Percentiles rank a stretch among this genome's conserved stretches.
These are phyloP conservation scores for Drosophila monieri DNA, from an alignment of 2,888 invertebrate genomes.

Conservation along the genomic window DNA sequence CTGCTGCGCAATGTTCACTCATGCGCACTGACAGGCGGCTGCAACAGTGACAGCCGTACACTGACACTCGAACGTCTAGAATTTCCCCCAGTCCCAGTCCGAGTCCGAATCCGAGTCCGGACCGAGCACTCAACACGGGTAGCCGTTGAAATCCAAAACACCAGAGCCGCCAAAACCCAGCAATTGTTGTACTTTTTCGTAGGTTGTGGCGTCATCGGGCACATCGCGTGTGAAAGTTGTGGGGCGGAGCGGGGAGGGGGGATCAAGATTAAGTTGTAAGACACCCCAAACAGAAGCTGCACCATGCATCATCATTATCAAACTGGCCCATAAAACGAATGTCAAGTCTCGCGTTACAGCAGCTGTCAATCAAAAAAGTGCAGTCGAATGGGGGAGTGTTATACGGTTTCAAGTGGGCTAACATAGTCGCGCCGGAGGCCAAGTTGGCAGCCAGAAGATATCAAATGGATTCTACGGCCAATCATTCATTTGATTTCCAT, in stretches of 20 bases:
- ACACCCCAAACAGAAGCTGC: conserved; percentile 15
- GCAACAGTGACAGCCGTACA: conserved; percentile 41
- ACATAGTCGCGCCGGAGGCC: conserved; percentile 19
- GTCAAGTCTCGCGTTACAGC: conserved; percentile 65
- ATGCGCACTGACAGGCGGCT: conserved; percentile 72
- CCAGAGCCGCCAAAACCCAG: conserved; percentile 28
- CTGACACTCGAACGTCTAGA: conserved; percentile 77
- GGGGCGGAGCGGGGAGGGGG: conserved; percentile 22
- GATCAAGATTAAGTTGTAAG: conserved; percentile 35
- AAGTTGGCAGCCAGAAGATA: conserved; percentile 25
- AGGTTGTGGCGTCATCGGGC: conserved; percentile 36
- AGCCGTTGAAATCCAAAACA: conserved; percentile 76
- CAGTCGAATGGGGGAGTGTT: conserved; percentile 10
- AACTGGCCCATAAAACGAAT: conserved; percentile 59
- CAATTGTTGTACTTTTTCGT: conserved; percentile 44
- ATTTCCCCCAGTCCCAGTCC: conserved; percentile 50
- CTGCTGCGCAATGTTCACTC: conserved; percentile 73
- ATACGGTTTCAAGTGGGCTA: conserved; percentile 39
- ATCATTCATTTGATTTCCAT: conserved; percentile 30
- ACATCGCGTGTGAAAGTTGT: conserved; percentile 65
- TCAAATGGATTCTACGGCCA: conserved; percentile 40
- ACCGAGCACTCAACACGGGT: conserved; percentile 70
- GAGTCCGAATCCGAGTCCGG: not conserved
- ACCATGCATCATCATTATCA: conserved; percentile 52
- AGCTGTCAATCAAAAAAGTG: conserved; percentile 65